phyloP scores from a whole-genome alignment of 2,797 vertebrate species.

The Ctenopoma multispine region DNA sequence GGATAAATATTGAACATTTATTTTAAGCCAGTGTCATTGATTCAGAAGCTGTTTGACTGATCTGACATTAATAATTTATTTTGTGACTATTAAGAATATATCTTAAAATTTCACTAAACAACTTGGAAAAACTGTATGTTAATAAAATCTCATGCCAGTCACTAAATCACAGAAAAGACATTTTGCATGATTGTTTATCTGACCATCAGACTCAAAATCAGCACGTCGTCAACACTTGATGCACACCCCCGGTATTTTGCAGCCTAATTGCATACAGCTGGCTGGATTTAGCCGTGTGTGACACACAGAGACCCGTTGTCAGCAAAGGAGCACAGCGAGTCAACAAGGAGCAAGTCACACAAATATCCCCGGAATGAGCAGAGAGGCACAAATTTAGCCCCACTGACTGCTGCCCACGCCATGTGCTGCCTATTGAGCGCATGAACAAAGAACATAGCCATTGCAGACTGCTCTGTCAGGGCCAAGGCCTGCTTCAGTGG shows the following conservation, averaged over 20 bases:
- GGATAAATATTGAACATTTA: not conserved
- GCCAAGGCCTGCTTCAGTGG: constrained; percentile 54
- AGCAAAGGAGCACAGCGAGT: constrained; percentile 66
- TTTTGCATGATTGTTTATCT: not conserved
- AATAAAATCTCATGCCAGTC: not conserved
- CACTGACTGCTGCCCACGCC: constrained; percentile 75
- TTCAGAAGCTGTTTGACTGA: not conserved
- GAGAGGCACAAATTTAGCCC: constrained; percentile 78
- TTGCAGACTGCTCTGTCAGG: constrained; percentile 65
- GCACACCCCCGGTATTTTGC: constrained; percentile 52
- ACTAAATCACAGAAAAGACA: too few species aligned
- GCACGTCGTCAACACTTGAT: constrained; percentile 27
- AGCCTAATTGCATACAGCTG: constrained; percentile 71
- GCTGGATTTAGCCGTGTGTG: constrained; percentile 54
- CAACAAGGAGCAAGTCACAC: constrained; percentile 75
- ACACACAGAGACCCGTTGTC: constrained; percentile 72
- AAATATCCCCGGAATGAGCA: constrained; percentile 78
- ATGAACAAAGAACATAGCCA: constrained; percentile 73
- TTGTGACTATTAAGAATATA: not conserved
- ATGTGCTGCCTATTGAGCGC: constrained; percentile 72
- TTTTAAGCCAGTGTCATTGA: not conserved
- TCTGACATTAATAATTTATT: not conserved
- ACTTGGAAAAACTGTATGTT: not conserved
- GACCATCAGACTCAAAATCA: constrained; percentile 13
- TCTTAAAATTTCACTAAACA: not conserved